These are phyloP conservation scores for Leptatherina wallacei DNA, from an alignment of 2,797 vertebrate species.

Conservation along the genomic window DNA sequence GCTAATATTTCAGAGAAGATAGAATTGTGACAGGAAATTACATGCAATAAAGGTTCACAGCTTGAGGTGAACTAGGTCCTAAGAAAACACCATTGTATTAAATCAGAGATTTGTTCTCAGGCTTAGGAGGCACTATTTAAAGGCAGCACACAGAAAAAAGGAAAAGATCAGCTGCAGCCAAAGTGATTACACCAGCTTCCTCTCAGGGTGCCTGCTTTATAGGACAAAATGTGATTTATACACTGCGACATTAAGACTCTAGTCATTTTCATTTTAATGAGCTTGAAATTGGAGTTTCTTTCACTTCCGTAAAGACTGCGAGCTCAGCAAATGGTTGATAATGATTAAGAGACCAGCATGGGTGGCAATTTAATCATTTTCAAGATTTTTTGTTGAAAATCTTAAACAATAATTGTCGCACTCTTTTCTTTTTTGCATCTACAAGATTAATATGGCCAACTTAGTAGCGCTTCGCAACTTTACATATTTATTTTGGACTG, in stretches of 20 bases:
- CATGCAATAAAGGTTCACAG: background rate
- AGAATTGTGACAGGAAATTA: background rate
- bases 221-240: conserved; percentile 37
- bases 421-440: conserved; percentile 1
- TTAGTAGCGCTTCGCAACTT: conserved; percentile 52
- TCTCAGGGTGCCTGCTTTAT: conserved; percentile 16
- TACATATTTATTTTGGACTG: conserved; percentile 58
- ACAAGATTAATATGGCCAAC: conserved; percentile 48
- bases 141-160: background rate
- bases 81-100: background rate
- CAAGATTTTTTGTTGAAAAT: conserved; percentile 4
- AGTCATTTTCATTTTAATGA: conserved; percentile 48
- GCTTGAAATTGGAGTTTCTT: conserved; percentile 40
- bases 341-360: conserved; percentile 28
- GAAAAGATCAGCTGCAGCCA: conserved; percentile 1
- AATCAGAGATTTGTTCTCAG: background rate
- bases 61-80: background rate
- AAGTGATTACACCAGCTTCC: conserved; percentile 24
- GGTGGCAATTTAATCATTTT: conserved; percentile 16
- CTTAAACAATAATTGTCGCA: background rate
- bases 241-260: conserved; percentile 7
- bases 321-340: conserved; percentile 22
- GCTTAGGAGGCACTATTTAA: conserved; percentile 11
- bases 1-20: background rate
- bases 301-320: conserved; percentile 12